Base-by-base conservation (phyloP, 2,888 invertebrate species). In the Cordilura impudica region DNA sequence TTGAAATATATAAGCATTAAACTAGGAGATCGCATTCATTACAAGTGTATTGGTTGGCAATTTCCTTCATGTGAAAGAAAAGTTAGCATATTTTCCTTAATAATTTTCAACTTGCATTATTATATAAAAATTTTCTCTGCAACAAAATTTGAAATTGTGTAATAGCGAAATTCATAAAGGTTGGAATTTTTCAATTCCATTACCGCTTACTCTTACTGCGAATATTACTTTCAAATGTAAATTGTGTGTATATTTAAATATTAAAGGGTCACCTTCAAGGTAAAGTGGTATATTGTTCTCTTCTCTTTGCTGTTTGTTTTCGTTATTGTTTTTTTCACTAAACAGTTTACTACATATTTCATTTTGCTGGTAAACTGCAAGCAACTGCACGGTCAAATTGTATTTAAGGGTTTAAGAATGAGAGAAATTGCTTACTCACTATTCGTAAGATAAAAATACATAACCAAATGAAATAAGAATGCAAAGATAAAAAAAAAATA, bases 181-280 rank as follows among this genome's bases (percentile, higher is more conserved):
- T 12, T 12, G 12, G 1, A 10, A 35, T 39, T 39, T 12, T 39
- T 4, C n/a, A 39, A 39, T n/a, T 4, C n/a, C 12, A 39, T n/a
- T 31, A 12, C 35, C n/a, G n/a, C 35, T n/a, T n/a, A 12, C n/a
- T 12, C n/a, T 39, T 35, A 8, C 35, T 12, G 35, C n/a, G 35
- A 39, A 39, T n/a, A 39, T 39, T 63, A n/a, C 45, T 49, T 3
- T 70, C 43, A 43, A 63, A 76, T 76, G 73, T 39, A 65, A 65
- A 66, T 72, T 56, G 56, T 35, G 49, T 56, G 31, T 54, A 29
- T 51, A 54, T 54, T 35, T 39, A 67, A 49, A 65, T 51, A 58
- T 56, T 45, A 54, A 67, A 51, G 47, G 75, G 79, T 79, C 79
- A 79, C 75, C 71, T 79, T 79, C 61, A 79, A 79, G 79, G 61